Base-by-base conservation (phyloP, 2,888 invertebrate genomes). In the Ichneumon xanthorius region DNA sequence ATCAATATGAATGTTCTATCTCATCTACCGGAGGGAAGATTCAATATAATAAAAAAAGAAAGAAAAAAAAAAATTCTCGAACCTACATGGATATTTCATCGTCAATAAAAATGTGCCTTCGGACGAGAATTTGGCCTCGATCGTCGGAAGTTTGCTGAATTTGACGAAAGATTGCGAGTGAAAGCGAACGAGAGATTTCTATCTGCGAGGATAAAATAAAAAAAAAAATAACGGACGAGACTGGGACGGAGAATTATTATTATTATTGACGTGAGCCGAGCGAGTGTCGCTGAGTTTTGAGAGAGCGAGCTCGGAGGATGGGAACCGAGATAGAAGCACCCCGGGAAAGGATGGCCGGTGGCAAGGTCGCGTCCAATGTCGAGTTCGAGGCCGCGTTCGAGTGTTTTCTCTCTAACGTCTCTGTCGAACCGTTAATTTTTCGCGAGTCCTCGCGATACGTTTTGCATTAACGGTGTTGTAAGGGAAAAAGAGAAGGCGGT, bases 21-120 rank as follows among this genome's bases (percentile, higher is more conserved):
- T 83, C 82, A 82, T 85, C 83, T 86, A 88, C 88, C 86, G 83
- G 82, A 83, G 81, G 77, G 83, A 79, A 88, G 83, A 87, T 84
- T 85, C 83, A 80, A 88, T 85, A 78, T 61, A 80, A 1, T 5
- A 16, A 4, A 61, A 33, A n/a, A 30, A 30, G n/a, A 61, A 61
- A 53, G n/a, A 33, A 16, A 33, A 61, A 61, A 53, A 67, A 40
- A 67, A 30, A 14, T 50, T 16, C 70, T 48, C 26, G 16, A 22
- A 70, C 70, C 16, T 37, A 22, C 53, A 40, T 33, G 61, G 26
- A 68, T 71, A 37, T 79, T 63, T 72, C 16, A 78, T 78, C 68
- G n/a, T 40, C 61, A 30, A 48, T 61, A 30, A 37, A 45, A 45
- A 48, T 68, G 26, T n/a, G 14, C 14, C 19, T 48, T 26, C 48